Evolutionary conservation across 2,888 invertebrate species (phyloP).

Genomic region (Exephanes ischioxanthus): DNA sequence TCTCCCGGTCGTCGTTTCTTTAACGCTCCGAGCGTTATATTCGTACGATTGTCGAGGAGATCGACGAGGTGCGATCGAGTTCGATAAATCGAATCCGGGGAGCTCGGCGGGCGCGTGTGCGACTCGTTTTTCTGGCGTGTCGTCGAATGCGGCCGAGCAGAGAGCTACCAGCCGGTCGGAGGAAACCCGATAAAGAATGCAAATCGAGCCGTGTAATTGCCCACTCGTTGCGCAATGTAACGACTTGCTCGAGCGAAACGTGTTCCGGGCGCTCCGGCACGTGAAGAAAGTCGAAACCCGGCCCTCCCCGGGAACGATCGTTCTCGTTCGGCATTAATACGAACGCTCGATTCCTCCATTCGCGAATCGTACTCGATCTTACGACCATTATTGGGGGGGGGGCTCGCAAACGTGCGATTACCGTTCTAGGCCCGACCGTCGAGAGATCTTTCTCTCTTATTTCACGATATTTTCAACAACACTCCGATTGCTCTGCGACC

Average conservation of each 20-base stretch:
- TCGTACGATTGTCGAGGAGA: constrained; percentile 51
- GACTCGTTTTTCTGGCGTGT: constrained; percentile 28
- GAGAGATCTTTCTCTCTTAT: constrained; percentile 51
- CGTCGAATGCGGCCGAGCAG: background rate
- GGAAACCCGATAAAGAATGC: constrained; percentile 67
- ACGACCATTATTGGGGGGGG: constrained; percentile 59
- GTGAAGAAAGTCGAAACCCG: constrained; percentile 62
- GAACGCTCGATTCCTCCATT: constrained; percentile 58
- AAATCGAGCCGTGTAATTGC: constrained; percentile 67
- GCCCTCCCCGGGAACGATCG: constrained; percentile 22
- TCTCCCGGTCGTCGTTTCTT: constrained; percentile 20
- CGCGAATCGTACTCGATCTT: constrained; percentile 65
- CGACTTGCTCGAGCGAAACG: constrained; percentile 67
- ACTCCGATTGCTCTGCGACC: constrained; percentile 31
- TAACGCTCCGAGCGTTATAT: background rate
- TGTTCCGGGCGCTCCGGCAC: constrained; percentile 55
- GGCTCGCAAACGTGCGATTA: constrained; percentile 65
- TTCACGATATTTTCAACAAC: constrained; percentile 53
- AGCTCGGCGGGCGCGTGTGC: constrained; percentile 46
- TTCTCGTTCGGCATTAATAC: constrained; percentile 53
- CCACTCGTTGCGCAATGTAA: constrained; percentile 64
- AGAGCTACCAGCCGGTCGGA: constrained; percentile 21
- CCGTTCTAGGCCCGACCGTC: constrained; percentile 17
- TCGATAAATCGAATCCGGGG: constrained; percentile 58
- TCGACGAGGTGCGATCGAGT: constrained; percentile 53